Conservation (phyloP, 2,888 invertebrate species). For the Ferdinandea cuprea region DNA sequence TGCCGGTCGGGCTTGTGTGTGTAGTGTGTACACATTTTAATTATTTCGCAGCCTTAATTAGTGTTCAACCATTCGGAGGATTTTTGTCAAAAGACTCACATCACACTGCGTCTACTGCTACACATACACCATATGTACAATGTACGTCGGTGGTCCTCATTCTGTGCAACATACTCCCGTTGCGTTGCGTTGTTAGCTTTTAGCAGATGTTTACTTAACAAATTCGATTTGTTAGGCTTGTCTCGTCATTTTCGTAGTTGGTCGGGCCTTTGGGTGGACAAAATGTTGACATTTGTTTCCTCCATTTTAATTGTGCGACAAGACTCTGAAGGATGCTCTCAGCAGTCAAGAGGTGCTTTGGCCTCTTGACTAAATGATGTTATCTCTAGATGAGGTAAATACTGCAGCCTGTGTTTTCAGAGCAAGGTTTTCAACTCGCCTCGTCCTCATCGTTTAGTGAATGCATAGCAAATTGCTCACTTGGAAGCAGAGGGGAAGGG, state of each 20-base stretch:
- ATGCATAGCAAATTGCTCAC: conserved; percentile 55
- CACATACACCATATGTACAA: too few species aligned
- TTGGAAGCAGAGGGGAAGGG: conserved; percentile 5
- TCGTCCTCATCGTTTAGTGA: conserved; percentile 30
- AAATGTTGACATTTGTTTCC: conserved; percentile 62
- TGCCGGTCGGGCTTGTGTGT: conserved; percentile 25
- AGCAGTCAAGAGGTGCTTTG: conserved; percentile 21
- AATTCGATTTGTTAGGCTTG: conserved; percentile 57
- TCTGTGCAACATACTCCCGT: background rate
- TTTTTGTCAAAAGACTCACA: conserved; percentile 40
- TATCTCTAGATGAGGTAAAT: conserved; percentile 35
- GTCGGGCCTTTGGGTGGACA: conserved; percentile 10
- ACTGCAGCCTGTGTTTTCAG: conserved; percentile 20
- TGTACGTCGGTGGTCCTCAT: too few species aligned
- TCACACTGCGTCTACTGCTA: background rate
- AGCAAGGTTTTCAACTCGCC: conserved; percentile 11
- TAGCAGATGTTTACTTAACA: conserved; percentile 41
- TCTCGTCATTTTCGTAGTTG: background rate
- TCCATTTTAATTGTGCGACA: conserved; percentile 62
- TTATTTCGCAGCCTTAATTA: conserved; percentile 64
- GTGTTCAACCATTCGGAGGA: conserved; percentile 39
- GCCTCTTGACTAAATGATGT: conserved; percentile 43
- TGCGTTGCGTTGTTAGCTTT: background rate
- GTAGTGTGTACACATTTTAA: conserved; percentile 44
- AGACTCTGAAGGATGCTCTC: conserved; percentile 35